These are phyloP conservation scores for Ectropis crepuscularia DNA, from an alignment of 2,888 invertebrate species.

Conservation along the genomic window DNA sequence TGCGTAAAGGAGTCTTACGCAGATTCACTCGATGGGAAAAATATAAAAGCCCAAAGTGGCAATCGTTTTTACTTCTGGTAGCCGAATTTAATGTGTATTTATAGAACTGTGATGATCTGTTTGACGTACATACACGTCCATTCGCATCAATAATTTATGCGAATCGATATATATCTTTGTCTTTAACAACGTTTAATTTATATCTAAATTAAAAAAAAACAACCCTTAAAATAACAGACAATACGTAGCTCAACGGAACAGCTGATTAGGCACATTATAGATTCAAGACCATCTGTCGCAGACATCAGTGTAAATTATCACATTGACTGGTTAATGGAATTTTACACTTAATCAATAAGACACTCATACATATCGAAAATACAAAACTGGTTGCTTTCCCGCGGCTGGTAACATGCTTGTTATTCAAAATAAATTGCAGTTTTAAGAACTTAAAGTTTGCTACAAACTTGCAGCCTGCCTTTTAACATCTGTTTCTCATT, in stretches of 20 bases:
- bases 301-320: not conserved
- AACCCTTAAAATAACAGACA: conserved; percentile 1
- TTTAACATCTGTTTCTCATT: conserved; percentile 15
- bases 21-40: too few species aligned
- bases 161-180: too few species aligned
- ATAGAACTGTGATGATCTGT: too few species aligned
- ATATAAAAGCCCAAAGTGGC: too few species aligned
- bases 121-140: too few species aligned
- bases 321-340: conserved; percentile 8
- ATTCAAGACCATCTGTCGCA: conserved; percentile 15
- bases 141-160: too few species aligned
- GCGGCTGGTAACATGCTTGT: conserved; percentile 6
- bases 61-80: too few species aligned
- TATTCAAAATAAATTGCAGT: conserved; percentile 40
- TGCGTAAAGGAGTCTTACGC: too few species aligned
- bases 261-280: conserved; percentile 19
- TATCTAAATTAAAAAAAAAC: not conserved
- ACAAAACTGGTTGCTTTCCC: conserved; percentile 17
- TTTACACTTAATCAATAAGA: conserved; percentile 18
- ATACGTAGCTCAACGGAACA: conserved; percentile 1
- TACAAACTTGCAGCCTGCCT: conserved; percentile 22
- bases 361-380: conserved; percentile 3
- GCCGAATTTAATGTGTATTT: too few species aligned
- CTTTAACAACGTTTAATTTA: not conserved
- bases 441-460: conserved; percentile 20